Conservation (phyloP, 2,113 vertebrate genomes). For the Mugil cephalus region DNA sequence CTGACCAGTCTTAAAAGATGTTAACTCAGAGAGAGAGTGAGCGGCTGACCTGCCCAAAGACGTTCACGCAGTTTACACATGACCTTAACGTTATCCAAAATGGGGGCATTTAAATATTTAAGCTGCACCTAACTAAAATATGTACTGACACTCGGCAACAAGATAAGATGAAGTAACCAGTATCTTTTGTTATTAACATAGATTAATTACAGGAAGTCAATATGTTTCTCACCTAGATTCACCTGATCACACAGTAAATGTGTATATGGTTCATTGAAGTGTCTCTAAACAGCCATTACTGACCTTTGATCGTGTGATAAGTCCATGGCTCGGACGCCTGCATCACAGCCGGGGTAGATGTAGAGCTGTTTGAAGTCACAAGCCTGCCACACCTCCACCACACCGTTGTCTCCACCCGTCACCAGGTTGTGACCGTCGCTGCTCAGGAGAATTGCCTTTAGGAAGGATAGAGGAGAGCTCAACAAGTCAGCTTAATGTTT, state of each 20-base stretch:
- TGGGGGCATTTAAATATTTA: not conserved
- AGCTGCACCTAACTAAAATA: constrained; percentile 29
- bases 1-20: constrained; percentile 9
- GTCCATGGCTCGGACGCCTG: constrained; percentile 97
- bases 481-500: not conserved
- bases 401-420: constrained; percentile 96
- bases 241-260: no score
- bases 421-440: constrained; percentile 98
- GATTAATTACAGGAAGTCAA: no score
- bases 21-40: not conserved
- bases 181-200: no score
- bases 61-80: not conserved
- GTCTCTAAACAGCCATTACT: constrained; percentile 30
- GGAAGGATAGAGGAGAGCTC: constrained; percentile 31
- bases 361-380: constrained; percentile 99
- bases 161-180: no score
- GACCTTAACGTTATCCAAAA: constrained; percentile 8
- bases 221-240: no score
- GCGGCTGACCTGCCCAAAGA: constrained; percentile 16
- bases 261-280: not conserved
- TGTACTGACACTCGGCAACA: constrained; percentile 52
- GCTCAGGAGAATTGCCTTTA: constrained; percentile 94
- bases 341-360: constrained; percentile 98
- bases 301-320: constrained; percentile 99
- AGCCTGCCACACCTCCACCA: constrained; percentile 99